These are phyloP conservation scores for Rhinopomastus cyanomelas DNA, from an alignment of 2,113 vertebrate genomes.

Conservation along the genomic window DNA sequence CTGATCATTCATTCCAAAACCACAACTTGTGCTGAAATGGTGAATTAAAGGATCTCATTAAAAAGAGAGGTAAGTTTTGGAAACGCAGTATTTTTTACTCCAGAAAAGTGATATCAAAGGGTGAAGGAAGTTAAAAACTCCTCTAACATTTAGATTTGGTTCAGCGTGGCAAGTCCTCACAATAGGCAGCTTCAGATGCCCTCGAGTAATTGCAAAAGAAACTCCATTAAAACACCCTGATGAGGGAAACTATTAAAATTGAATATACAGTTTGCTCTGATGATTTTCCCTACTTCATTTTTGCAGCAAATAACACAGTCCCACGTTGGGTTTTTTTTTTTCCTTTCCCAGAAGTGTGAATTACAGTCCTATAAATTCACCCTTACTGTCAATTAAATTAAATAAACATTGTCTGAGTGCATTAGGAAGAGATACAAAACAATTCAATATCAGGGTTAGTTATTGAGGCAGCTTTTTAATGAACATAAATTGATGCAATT, in stretches of 20 bases:
- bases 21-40: background rate
- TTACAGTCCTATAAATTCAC: constrained; percentile 27
- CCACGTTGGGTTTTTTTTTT: background rate
- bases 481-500: constrained; percentile 48
- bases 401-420: constrained; percentile 37
- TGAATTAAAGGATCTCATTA: background rate
- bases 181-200: background rate
- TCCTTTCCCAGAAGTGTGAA: constrained; percentile 2
- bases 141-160: background rate
- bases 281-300: constrained; percentile 21
- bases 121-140: background rate
- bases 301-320: constrained; percentile 15
- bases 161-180: background rate
- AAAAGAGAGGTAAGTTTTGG: background rate
- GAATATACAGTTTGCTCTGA: background rate
- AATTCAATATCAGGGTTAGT: constrained; percentile 38
- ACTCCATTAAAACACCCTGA: background rate
- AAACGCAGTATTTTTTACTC: background rate
- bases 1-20: background rate
- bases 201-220: constrained; percentile 28
- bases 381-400: constrained; percentile 56
- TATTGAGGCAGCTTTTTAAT: constrained; percentile 34
- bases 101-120: background rate
- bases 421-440: constrained; percentile 52
- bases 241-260: constrained; percentile 35